Evolutionary conservation across 2,113 vertebrate species (phyloP).

Genomic region (Theristicus caerulescens): DNA sequence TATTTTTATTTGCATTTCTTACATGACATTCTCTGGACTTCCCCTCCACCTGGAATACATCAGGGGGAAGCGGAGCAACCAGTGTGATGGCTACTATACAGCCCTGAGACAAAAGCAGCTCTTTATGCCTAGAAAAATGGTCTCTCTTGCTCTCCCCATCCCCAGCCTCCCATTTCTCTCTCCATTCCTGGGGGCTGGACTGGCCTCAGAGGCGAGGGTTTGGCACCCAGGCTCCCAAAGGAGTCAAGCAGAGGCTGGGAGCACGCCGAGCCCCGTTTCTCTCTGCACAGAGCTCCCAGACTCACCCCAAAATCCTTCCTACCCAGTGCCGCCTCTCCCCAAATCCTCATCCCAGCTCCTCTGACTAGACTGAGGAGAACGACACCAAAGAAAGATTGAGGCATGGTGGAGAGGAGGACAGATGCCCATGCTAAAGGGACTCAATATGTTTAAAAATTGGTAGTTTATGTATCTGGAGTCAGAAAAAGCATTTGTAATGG

Average conservation of each 20-base stretch:
- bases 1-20: slow-evolving; percentile 62
- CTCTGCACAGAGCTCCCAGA: background rate
- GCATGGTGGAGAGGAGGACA: background rate
- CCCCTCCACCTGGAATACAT: slow-evolving; percentile 49
- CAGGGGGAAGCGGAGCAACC: slow-evolving; percentile 2
- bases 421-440: background rate
- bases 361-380: background rate
- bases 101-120: background rate
- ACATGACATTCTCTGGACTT: slow-evolving; percentile 35
- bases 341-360: background rate
- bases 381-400: background rate
- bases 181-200: background rate
- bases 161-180: background rate
- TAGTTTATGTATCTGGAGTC: background rate
- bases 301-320: background rate
- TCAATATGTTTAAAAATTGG: background rate
- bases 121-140: background rate
- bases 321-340: background rate
- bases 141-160: background rate
- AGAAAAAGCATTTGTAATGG: background rate
- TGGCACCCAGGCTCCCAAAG: background rate
- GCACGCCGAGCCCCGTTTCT: background rate
- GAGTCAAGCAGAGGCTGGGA: background rate
- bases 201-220: background rate
- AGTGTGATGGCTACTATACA: background rate